Evolutionary conservation across 2,113 vertebrate genomes (phyloP).

Genomic region (Tachycineta bicolor): DNA sequence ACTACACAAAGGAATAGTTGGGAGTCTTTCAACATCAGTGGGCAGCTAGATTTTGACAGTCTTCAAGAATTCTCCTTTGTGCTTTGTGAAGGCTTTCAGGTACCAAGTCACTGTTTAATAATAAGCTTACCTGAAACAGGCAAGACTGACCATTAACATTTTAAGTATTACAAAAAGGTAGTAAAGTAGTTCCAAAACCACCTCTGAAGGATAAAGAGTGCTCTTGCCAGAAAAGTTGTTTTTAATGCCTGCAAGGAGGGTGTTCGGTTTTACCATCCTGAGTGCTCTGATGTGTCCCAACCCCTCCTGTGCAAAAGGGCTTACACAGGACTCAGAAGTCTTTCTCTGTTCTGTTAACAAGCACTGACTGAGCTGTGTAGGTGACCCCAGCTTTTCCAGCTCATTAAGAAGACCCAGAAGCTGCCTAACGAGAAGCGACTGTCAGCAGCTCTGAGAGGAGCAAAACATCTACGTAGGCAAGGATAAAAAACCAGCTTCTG

Average conservation of each 20-base stretch:
- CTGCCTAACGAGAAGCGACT: neutral
- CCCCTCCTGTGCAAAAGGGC: neutral
- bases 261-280: neutral
- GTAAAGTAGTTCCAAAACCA: neutral
- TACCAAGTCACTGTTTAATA: neutral
- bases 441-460: neutral
- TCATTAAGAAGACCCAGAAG: constrained; percentile 14
- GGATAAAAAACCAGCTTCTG: neutral
- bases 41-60: neutral
- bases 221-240: neutral
- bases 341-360: neutral
- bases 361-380: neutral
- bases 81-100: neutral
- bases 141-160: neutral
- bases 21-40: neutral
- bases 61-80: neutral
- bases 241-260: neutral
- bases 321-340: neutral
- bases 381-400: constrained; percentile 18
- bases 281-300: neutral
- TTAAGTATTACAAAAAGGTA: neutral
- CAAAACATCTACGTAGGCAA: neutral
- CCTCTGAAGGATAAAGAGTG: neutral
- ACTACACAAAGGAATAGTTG: neutral
- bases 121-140: neutral